Percentiles rank a stretch among this genome's conserved stretches.
Evolutionary conservation across 2,888 invertebrate species (phyloP).

Genomic region (Limnephilus lunatus): DNA sequence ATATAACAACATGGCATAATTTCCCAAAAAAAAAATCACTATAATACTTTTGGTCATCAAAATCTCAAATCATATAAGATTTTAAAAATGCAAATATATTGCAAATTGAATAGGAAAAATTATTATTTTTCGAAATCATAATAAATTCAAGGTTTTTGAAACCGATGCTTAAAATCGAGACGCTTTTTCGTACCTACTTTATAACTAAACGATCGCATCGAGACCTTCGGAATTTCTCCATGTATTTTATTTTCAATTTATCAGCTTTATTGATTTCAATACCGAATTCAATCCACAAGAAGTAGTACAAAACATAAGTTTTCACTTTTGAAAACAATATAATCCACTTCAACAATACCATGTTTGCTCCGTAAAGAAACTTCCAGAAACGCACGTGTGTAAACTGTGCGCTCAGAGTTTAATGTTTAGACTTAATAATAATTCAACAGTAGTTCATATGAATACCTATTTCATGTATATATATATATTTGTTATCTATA

Average conservation of each 20-base stretch:
- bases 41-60: too few relatives aligned
- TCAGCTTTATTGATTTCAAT: not conserved
- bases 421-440: not conserved
- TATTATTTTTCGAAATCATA: too few relatives aligned
- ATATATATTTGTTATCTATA: not conserved
- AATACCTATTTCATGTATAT: not conserved
- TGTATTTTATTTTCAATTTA: not conserved
- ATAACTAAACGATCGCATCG: not conserved
- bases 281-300: not conserved
- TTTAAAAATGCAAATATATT: too few relatives aligned
- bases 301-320: not conserved
- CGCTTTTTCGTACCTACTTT: not conserved
- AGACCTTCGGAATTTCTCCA: not conserved
- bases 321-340: not conserved
- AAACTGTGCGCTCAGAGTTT: not conserved
- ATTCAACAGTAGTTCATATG: not conserved
- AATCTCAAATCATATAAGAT: too few relatives aligned
- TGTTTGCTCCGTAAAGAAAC: not conserved
- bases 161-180: too few relatives aligned
- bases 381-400: not conserved
- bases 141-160: too few relatives aligned
- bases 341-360: not conserved
- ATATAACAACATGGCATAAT: too few relatives aligned
- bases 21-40: too few relatives aligned
- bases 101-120: too few relatives aligned